These are phyloP conservation scores for Cyanistes caeruleus DNA, from an alignment of 2,113 vertebrate species.

Conservation along the genomic window DNA sequence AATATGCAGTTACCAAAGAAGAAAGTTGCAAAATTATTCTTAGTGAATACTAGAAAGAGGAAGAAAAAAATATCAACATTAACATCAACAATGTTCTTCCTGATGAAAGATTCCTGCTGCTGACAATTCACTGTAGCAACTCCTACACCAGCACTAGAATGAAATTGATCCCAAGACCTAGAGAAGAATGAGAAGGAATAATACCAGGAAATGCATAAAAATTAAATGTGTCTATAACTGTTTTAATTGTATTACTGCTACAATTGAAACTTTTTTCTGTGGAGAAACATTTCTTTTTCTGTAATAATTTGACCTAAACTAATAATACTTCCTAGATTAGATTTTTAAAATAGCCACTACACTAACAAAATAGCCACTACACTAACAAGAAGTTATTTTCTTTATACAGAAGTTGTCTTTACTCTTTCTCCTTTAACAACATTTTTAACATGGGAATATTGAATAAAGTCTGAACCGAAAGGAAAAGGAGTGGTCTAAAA, in stretches of 20 bases:
- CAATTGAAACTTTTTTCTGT: background rate
- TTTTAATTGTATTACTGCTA: background rate
- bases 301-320: background rate
- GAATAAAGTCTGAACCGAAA: background rate
- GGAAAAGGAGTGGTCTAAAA: background rate
- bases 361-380: background rate
- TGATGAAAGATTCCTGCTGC: background rate
- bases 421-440: background rate
- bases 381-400: background rate
- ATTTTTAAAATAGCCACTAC: background rate
- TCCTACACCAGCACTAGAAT: background rate
- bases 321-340: background rate
- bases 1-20: background rate
- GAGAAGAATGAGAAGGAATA: background rate
- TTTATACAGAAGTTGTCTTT: background rate
- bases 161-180: background rate
- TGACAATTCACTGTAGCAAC: background rate
- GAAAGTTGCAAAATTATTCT: background rate
- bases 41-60: background rate
- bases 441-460: background rate
- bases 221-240: background rate
- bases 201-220: background rate
- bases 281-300: background rate
- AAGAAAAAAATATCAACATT: background rate
- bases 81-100: background rate